Base-by-base conservation (phyloP, 2,113 vertebrate species). In the Anoplopoma fimbria region DNA sequence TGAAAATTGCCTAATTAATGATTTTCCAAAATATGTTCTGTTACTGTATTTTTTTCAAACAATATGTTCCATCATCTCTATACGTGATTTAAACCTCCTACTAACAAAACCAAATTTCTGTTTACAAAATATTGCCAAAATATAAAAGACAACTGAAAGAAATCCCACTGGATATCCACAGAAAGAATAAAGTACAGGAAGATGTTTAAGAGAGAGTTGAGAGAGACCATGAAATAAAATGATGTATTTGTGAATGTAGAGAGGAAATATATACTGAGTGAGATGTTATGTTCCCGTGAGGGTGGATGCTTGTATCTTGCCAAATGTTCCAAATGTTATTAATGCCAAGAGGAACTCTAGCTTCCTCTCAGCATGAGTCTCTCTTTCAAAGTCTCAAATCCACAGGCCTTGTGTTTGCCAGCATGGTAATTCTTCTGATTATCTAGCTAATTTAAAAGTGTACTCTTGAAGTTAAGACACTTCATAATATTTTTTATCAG, bases 281-380 rank as follows among this genome's bases (percentile, higher is more conserved):
- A 69, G 34, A 74, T 23, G 47, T 33, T 25, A 74, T 77, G 62
- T 34, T 58, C 42, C 72, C 9, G 13, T 77, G n/a, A 77, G 36
- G 75, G 74, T 4, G 47, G 69, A 68, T 72, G 61, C 47, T 67
- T 53, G 42, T 40, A 36, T 73, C 49, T 31, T 72, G 47, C 75
- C 74, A 81, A 80, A 83, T 82, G 51, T 79, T 82, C 70, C 42
- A 17, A 76, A 76, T 85, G 42, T 74, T 80, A 74, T 75, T 78
- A 33, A 49, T 65, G 71, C 69, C 69, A 74, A 15, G 29, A 75
- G 61, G 42, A 81, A 69, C 33, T 62, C 15, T 9, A 60, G 77
- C 73, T 83, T 69, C 69, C 70, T 81, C 81, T 81, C 81, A 82
- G 81, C 69, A 0, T 74, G 67, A 62, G 63, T 49, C 60, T 84